Conservation (phyloP, 37 sponge, comb jelly and placozoan genomes). For the Tethya wilhelma region DNA sequence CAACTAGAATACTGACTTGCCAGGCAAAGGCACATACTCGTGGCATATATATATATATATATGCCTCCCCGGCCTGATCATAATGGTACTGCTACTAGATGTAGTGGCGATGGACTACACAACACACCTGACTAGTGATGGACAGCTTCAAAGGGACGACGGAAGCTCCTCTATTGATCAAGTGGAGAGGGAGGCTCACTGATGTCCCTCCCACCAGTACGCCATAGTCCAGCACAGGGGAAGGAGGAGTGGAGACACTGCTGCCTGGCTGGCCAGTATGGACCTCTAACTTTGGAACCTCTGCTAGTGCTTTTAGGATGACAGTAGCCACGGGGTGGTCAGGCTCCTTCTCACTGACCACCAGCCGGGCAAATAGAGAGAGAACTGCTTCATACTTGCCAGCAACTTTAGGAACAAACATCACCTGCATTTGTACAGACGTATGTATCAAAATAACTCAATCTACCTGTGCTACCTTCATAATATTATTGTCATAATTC, state of each 20-base stretch:
- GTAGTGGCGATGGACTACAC: not conserved
- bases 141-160: conserved; percentile 52
- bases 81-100: not conserved
- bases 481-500: too few species aligned
- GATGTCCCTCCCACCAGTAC: conserved; percentile 51
- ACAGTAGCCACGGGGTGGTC: conserved; percentile 1
- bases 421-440: conserved; percentile 36
- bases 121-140: conserved; percentile 43
- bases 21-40: too few species aligned
- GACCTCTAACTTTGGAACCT: conserved; percentile 59
- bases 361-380: conserved; percentile 29
- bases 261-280: not conserved
- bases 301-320: conserved; percentile 56
- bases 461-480: too few species aligned
- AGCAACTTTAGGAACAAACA: conserved; percentile 36
- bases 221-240: conserved; percentile 59
- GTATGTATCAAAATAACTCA: too few species aligned
- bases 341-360: conserved; percentile 1
- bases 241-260: not conserved
- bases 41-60: too few species aligned
- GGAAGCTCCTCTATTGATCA: conserved; percentile 53
- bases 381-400: conserved; percentile 63
- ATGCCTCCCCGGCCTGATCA: too few species aligned
- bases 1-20: too few species aligned
- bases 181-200: conserved; percentile 14